These are phyloP conservation scores for Nemotelus nigrinus DNA, from an alignment of 2,888 invertebrate species.

Conservation along the genomic window DNA sequence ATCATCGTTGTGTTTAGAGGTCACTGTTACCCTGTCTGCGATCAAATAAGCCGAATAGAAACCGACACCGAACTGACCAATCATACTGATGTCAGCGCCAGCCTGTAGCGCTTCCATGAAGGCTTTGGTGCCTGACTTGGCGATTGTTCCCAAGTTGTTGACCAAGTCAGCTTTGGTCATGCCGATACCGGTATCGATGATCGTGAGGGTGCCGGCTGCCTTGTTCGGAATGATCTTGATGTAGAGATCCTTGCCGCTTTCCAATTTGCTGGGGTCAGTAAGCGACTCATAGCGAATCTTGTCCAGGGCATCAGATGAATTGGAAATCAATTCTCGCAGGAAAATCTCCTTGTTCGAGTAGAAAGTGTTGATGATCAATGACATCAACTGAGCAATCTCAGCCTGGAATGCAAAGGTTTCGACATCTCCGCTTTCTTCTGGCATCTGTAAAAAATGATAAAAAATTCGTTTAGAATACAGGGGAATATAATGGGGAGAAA, in stretches of 20 bases:
- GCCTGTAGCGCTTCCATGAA: slow-evolving; percentile 99
- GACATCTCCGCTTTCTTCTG: slow-evolving; percentile 80
- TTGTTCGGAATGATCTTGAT: slow-evolving; percentile 98
- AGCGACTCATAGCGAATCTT: slow-evolving; percentile 96
- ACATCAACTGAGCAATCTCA: slow-evolving; percentile 99
- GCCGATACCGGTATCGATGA: slow-evolving; percentile 96
- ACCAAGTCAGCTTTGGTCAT: slow-evolving; percentile 99
- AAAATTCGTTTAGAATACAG: neutral
- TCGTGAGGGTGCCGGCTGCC: slow-evolving; percentile 91
- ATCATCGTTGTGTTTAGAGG: slow-evolving; percentile 97
- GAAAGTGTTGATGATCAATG: slow-evolving; percentile 99
- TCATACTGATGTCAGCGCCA: slow-evolving; percentile 99
- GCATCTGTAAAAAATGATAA: slow-evolving; percentile 66
- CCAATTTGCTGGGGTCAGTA: slow-evolving; percentile 93
- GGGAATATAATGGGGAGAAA: neutral
- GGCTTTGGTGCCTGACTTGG: slow-evolving; percentile 99
- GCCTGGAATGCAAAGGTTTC: slow-evolving; percentile 99
- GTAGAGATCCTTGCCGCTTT: slow-evolving; percentile 91
- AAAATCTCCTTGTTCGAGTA: slow-evolving; percentile 99
- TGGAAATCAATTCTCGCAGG: slow-evolving; percentile 97
- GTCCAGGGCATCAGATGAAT: slow-evolving; percentile 94
- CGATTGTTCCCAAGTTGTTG: slow-evolving; percentile 98
- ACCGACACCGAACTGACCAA: slow-evolving; percentile 99
- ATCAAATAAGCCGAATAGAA: slow-evolving; percentile 99
- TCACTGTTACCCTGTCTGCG: slow-evolving; percentile 92